Evolutionary conservation across 2,888 invertebrate species (phyloP).

Genomic region (Cataglyphis altisquamis): DNA sequence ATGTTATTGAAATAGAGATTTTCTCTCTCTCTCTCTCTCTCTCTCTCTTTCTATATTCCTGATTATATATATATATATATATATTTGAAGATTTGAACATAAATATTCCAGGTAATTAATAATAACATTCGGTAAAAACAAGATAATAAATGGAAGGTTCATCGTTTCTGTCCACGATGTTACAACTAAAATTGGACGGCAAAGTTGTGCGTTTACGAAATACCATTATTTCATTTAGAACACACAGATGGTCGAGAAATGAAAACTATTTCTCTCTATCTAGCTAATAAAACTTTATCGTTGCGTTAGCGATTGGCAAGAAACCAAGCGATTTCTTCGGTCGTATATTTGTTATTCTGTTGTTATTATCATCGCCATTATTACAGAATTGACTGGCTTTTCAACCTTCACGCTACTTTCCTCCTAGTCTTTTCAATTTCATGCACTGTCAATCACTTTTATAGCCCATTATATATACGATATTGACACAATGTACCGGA

Average conservation of each 20-base stretch:
- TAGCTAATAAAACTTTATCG: slow-evolving; percentile 56
- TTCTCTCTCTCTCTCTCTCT: too few species aligned
- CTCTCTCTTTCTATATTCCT: too few species aligned
- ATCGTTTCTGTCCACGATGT: not conserved
- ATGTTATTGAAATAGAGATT: not conserved
- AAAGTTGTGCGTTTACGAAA: slow-evolving; percentile 18
- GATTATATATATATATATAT: not conserved
- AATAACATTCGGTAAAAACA: slow-evolving; percentile 28
- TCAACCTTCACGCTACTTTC: not conserved
- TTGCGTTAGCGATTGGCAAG: slow-evolving; percentile 47
- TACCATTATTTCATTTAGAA: slow-evolving; percentile 14
- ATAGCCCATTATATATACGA: slow-evolving; percentile 1
- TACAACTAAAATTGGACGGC: slow-evolving; percentile 21
- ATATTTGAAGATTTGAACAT: not conserved
- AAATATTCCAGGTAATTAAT: not conserved
- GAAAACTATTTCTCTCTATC: slow-evolving; percentile 20
- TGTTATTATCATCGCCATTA: slow-evolving; percentile 57
- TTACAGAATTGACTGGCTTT: slow-evolving; percentile 25
- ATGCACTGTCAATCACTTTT: slow-evolving; percentile 16
- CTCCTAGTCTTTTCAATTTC: slow-evolving; percentile 6
- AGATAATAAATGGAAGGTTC: slow-evolving; percentile 9
- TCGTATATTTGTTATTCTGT: slow-evolving; percentile 46
- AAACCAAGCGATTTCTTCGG: slow-evolving; percentile 13
- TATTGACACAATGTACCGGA: slow-evolving; percentile 1
- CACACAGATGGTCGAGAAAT: not conserved